Evolutionary conservation across 2,113 vertebrate species (phyloP), one percentile per base, ranked within the genome.

Genomic region (Epinephelus lanceolatus): DNA sequence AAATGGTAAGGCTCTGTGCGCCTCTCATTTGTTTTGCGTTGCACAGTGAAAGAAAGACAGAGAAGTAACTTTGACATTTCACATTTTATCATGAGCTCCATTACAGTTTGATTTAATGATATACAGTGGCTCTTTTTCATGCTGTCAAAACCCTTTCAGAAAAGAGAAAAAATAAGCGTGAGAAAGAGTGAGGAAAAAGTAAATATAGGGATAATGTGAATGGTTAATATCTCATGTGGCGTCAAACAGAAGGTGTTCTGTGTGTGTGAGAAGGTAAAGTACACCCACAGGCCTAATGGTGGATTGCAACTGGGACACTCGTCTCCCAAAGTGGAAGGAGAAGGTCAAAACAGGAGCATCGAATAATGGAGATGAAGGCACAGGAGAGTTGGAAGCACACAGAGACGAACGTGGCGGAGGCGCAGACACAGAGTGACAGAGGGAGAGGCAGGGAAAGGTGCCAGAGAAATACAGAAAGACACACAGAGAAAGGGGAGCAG

Each of bases 1-100:
- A 89, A 97, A 97, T 0, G 97, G 98, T 99, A 97, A 85, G 66
- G 6, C 42, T 63, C 15, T 10, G 15, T 21, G 3, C 15, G 13
- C 14, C 11, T 65, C 45, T 49, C 9, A 3, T 72, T 82, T 51
- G 45, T 70, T 62, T 40, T 77, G 42, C 27, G 1, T 56, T 52
- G 21, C 9, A 27, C 57, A 23, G 9, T 47, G n/a, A 25, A 51
- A 25, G 37, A 51, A 49, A 13, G 19, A 33, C 42, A 12, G 40
- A n/a, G 14, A 37, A 40, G 6, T n/a, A 49, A 25, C 18, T 21
- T 42, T 30, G 17, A 42, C 47, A 66, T 71, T 71, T 72, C 2
- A 61, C 8, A 2, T 47, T 30, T 52, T 1, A n/a, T 27, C 11
- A 30, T 66, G n/a, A 65, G n/a, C 30, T 23, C 19, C 27, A 25